phyloP scores from a whole-genome alignment of 2,888 invertebrate genomes.

The Caenorhabditis imperialis region DNA sequence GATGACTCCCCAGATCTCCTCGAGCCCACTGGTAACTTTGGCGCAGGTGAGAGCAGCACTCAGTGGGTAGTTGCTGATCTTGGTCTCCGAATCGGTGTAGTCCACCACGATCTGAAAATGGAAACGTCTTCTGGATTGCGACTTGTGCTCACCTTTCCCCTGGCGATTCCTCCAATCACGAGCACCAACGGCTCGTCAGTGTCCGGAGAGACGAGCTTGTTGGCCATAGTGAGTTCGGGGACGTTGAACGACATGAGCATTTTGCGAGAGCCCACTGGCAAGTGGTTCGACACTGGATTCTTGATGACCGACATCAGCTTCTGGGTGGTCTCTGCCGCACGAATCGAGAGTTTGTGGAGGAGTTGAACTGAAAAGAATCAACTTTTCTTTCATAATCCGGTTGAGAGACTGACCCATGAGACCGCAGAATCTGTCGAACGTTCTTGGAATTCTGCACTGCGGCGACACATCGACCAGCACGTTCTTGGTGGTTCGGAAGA shows the following conservation, averaged over 20 bases:
- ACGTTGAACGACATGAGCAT: constrained; percentile 89
- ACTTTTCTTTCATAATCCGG: constrained; percentile 1
- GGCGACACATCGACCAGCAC: constrained; percentile 82
- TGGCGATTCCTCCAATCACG: constrained; percentile 96
- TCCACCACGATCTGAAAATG: constrained; percentile 83
- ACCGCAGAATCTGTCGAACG: constrained; percentile 96
- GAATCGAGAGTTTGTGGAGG: constrained; percentile 92
- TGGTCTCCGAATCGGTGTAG: constrained; percentile 90
- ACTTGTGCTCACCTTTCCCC: constrained; percentile 86
- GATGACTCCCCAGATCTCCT: constrained; percentile 74
- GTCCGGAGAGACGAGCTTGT: constrained; percentile 58
- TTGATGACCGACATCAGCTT: constrained; percentile 92
- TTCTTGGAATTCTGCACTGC: constrained; percentile 95
- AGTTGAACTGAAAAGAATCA: constrained; percentile 91
- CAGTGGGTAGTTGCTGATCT: constrained; percentile 95
- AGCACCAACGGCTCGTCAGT: constrained; percentile 85
- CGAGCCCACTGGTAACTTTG: constrained; percentile 83
- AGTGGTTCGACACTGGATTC: constrained; percentile 93
- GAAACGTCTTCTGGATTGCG: too few relatives aligned
- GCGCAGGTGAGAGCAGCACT: constrained; percentile 96
- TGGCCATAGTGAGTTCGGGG: constrained; percentile 54
- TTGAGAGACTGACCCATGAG: constrained; percentile 86
- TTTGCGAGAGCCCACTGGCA: constrained; percentile 94
- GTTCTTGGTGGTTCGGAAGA: constrained; percentile 80
- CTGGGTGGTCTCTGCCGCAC: constrained; percentile 90